A percentile compares a stretch with the other conserved stretches of the same genome.
Evolutionary conservation across 2,888 invertebrate genomes (phyloP).

Genomic region (Pseudococcus jackbeardsleyi): DNA sequence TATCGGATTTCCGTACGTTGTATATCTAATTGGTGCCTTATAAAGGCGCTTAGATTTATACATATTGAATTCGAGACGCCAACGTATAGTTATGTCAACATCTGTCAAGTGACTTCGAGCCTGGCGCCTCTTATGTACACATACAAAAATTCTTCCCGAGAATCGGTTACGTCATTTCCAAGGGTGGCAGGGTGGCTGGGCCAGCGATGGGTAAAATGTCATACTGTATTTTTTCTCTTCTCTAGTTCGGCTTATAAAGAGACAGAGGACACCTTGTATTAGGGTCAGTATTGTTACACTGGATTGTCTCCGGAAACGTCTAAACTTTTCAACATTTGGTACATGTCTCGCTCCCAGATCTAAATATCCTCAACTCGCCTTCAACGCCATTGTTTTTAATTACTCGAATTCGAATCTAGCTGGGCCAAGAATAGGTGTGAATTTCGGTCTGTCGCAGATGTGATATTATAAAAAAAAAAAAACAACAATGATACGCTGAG

Average conservation of each 20-base stretch:
- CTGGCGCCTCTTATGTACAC: constrained; percentile 59
- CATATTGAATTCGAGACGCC: background rate
- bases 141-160: background rate
- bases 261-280: constrained; percentile 59
- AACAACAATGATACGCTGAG: background rate
- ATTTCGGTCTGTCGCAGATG: background rate
- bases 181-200: background rate
- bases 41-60: background rate
- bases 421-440: background rate
- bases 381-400: background rate
- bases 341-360: background rate
- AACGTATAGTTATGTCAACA: constrained; percentile 48
- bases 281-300: constrained; percentile 35
- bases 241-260: background rate
- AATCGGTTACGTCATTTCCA: background rate
- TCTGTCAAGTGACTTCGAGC: constrained; percentile 52
- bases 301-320: constrained; percentile 42
- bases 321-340: constrained; percentile 43
- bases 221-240: constrained; percentile 6
- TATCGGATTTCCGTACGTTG: background rate
- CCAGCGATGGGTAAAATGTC: constrained; percentile 29
- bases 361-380: background rate
- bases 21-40: background rate
- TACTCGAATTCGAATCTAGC: background rate
- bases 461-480: background rate